phyloP scores from a whole-genome alignment of 92 coral and sea anemone genomes.

The Parazoanthus darwini region DNA sequence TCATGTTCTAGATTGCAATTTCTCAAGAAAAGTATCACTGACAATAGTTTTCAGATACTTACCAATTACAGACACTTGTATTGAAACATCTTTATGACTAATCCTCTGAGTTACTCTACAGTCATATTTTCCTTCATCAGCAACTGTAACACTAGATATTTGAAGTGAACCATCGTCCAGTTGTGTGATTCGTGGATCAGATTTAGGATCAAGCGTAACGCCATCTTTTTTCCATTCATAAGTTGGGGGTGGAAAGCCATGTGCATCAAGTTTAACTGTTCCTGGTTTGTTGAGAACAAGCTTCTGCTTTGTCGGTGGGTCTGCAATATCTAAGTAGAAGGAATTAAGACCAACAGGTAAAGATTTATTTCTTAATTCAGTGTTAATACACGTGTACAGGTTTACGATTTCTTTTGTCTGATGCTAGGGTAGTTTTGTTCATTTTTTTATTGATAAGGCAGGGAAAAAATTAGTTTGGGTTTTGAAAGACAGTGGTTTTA shows the following conservation, averaged over 20 bases:
- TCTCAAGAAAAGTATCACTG: too few species aligned
- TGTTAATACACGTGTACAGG: too few species aligned
- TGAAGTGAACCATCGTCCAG: slow-evolving; percentile 29
- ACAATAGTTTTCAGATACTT: neutral
- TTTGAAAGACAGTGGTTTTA: too few species aligned
- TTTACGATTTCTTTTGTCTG: too few species aligned
- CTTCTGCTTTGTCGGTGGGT: slow-evolving; percentile 2
- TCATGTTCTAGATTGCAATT: too few species aligned
- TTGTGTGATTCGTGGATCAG: neutral
- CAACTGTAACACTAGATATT: slow-evolving; percentile 13
- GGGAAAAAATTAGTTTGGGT: too few species aligned
- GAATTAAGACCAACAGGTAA: neutral
- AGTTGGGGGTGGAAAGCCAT: slow-evolving; percentile 27
- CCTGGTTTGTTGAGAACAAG: slow-evolving; percentile 17
- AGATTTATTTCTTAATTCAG: too few species aligned
- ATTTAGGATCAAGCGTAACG: neutral
- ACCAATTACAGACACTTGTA: slow-evolving; percentile 19
- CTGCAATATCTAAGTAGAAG: neutral
- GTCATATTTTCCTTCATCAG: slow-evolving; percentile 32
- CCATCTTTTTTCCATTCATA: slow-evolving; percentile 34
- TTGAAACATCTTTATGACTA: neutral
- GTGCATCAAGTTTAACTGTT: neutral
- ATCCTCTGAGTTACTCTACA: slow-evolving; percentile 4
- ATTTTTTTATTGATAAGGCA: too few species aligned
- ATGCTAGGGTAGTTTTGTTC: too few species aligned